Evolutionary conservation across 2,113 vertebrate genomes (phyloP).

Genomic region (Halcyon malimbica): DNA sequence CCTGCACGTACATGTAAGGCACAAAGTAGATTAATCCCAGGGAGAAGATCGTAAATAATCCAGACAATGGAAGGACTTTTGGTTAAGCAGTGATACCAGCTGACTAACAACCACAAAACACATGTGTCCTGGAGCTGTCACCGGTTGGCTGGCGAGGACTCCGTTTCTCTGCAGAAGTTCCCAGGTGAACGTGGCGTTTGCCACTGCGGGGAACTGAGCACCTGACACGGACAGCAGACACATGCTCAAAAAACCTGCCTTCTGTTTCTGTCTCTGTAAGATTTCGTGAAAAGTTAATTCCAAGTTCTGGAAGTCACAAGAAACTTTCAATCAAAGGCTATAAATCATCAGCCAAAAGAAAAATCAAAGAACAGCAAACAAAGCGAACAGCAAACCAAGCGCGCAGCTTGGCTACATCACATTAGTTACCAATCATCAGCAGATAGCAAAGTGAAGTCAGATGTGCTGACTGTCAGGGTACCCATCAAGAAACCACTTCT

Average conservation of each 20-base stretch:
- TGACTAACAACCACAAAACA: not conserved
- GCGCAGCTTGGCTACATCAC: not conserved
- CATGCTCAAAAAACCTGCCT: not conserved
- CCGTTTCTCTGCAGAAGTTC: not conserved
- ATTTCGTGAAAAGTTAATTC: not conserved
- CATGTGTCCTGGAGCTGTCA: not conserved
- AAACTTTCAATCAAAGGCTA: not conserved
- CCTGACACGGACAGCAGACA: not conserved
- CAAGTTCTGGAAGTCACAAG: not conserved
- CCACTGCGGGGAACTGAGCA: not conserved
- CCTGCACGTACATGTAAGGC: accelerated
- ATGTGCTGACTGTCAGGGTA: not conserved
- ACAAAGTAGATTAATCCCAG: not conserved
- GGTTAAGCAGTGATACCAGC: not conserved
- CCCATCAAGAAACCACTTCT: not conserved
- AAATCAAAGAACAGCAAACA: not conserved
- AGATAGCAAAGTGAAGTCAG: not conserved
- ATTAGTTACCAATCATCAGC: not conserved
- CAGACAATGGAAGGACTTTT: not conserved
- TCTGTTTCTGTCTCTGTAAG: not conserved
- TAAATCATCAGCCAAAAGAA: not conserved
- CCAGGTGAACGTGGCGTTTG: not conserved
- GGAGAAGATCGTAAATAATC: not conserved
- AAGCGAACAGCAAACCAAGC: not conserved
- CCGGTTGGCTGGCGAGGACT: no score